These are phyloP conservation scores for Pandemis corylana DNA, from an alignment of 2,888 invertebrate species.

Conservation along the genomic window DNA sequence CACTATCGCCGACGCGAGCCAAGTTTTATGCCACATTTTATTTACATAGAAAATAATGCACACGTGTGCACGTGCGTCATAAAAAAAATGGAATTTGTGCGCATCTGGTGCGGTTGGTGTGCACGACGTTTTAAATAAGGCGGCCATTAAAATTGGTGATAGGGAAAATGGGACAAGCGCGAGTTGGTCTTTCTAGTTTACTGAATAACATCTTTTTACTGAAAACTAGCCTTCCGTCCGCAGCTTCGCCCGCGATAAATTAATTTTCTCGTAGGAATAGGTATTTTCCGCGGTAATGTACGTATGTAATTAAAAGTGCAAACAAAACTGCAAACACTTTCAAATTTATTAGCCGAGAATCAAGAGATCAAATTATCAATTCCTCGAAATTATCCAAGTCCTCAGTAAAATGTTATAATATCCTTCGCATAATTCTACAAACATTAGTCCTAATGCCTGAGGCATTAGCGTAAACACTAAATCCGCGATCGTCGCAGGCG, in stretches of 20 bases:
- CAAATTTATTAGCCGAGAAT: no score
- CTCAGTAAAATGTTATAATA: not conserved
- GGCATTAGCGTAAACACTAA: conserved; percentile 30
- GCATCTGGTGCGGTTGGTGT: conserved; percentile 74
- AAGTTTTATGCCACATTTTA: conserved; percentile 73
- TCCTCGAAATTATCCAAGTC: no score
- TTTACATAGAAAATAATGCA: conserved; percentile 75
- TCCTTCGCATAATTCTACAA: not conserved
- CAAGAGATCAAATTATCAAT: no score
- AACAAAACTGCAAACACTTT: no score
- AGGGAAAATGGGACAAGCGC: conserved; percentile 36
- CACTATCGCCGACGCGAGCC: conserved; percentile 57
- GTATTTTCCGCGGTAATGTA: no score
- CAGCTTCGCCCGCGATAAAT: no score
- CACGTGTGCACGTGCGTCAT: conserved; percentile 75
- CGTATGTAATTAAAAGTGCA: no score
- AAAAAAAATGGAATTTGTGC: conserved; percentile 68
- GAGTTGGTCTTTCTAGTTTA: not conserved
- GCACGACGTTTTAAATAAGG: conserved; percentile 55
- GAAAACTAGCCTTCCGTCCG: no score
- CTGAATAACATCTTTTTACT: not conserved
- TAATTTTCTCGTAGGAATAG: no score
- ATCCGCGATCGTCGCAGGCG: conserved; percentile 28
- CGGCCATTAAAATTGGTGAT: conserved; percentile 46
- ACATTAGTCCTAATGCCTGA: conserved; percentile 7